A percentile compares a stretch with the other conserved stretches of the same genome.
Evolutionary conservation across 2,797 vertebrate species (phyloP).

Genomic region (Pelodytes ibericus): DNA sequence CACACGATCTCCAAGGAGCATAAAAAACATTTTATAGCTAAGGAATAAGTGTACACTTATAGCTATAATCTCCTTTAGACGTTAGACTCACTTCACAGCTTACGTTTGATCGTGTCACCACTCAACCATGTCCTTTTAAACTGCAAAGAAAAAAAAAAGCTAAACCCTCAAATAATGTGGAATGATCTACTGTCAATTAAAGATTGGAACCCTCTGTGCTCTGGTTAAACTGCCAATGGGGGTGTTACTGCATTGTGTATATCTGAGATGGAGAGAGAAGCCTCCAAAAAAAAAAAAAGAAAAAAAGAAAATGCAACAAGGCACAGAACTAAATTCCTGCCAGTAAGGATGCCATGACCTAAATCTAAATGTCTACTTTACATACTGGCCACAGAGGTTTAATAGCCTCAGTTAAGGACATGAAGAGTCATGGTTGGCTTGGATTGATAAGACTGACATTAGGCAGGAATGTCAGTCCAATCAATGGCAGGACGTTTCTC

Average conservation of each 20-base stretch:
- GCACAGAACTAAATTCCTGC: too few relatives aligned
- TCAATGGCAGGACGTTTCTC: too few relatives aligned
- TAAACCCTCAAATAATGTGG: constrained; percentile 10
- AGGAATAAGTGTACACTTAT: constrained; percentile 20
- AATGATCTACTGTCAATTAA: constrained; percentile 38
- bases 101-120: constrained; percentile 29
- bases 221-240: constrained; percentile 25
- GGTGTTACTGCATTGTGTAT: constrained; percentile 26
- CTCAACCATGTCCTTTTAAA: constrained; percentile 43
- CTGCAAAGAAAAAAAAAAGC: neutral
- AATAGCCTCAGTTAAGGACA: too few relatives aligned
- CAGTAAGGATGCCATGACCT: neutral
- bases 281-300: neutral
- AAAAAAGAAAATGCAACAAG: neutral
- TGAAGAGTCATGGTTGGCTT: too few relatives aligned
- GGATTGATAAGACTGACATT: too few relatives aligned
- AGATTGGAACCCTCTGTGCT: constrained; percentile 20
- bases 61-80: constrained; percentile 40
- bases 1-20: neutral
- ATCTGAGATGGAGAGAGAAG: constrained; percentile 5
- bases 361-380: too few relatives aligned
- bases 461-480: too few relatives aligned
- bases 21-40: constrained; percentile 12
- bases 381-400: too few relatives aligned
- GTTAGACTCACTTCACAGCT: constrained; percentile 33